phyloP scores from a whole-genome alignment of 2,888 invertebrate species.

The Drosophila acutilabella region DNA sequence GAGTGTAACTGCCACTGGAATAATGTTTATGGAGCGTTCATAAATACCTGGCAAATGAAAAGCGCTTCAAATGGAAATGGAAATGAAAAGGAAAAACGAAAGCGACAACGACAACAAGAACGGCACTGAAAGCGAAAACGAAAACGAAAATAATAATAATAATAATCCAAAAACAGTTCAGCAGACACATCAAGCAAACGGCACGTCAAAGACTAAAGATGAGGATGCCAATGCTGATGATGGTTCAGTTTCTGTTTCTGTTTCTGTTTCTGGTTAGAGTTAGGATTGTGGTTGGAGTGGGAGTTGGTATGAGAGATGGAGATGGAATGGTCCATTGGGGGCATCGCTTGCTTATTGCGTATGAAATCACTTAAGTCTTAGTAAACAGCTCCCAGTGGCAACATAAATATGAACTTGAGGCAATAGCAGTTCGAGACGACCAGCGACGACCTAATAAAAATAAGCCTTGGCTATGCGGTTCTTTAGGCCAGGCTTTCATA shows the following conservation, averaged over 20 bases:
- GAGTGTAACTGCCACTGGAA: background rate
- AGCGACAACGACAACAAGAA: slow-evolving; percentile 30
- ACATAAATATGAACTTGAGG: slow-evolving; percentile 71
- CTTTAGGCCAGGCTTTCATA: slow-evolving; percentile 13
- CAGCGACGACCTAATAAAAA: slow-evolving; percentile 31
- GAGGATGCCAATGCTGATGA: slow-evolving; percentile 14
- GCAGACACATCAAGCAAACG: slow-evolving; percentile 56
- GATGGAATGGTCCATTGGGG: slow-evolving; percentile 42
- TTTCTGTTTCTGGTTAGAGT: slow-evolving; percentile 10
- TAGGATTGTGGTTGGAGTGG: background rate
- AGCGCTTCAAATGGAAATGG: slow-evolving; percentile 39
- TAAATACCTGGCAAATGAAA: slow-evolving; percentile 62
- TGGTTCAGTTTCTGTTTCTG: slow-evolving; percentile 22
- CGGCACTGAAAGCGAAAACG: slow-evolving; percentile 11
- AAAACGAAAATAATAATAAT: slow-evolving; percentile 50
- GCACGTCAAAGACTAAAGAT: slow-evolving; percentile 32
- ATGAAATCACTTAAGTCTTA: slow-evolving; percentile 76
- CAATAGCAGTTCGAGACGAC: slow-evolving; percentile 26
- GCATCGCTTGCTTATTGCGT: slow-evolving; percentile 51
- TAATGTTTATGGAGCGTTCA: slow-evolving; percentile 47
- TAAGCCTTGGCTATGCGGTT: slow-evolving; percentile 30
- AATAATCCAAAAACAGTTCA: slow-evolving; percentile 67
- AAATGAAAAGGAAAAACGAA: slow-evolving; percentile 26
- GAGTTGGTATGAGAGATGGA: background rate
- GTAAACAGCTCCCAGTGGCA: slow-evolving; percentile 76